These are phyloP conservation scores for Nomada goodeniana DNA, from an alignment of 2,888 invertebrate genomes.

Conservation along the genomic window DNA sequence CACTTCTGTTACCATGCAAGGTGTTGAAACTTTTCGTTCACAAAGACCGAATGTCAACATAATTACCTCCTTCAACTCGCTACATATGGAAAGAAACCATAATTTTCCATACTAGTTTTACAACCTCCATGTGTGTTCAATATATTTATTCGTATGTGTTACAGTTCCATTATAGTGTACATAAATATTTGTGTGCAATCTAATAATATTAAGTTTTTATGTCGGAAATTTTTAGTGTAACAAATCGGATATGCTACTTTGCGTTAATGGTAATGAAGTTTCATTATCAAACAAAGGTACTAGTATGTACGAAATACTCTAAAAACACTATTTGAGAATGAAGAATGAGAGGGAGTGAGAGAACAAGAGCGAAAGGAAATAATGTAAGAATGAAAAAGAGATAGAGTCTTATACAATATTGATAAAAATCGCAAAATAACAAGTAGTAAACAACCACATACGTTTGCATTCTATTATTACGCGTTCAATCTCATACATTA, in stretches of 20 bases:
- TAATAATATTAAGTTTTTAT: slow-evolving; percentile 39
- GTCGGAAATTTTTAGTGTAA: slow-evolving; percentile 15
- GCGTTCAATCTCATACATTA: background rate
- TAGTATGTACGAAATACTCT: slow-evolving; percentile 23
- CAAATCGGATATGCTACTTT: slow-evolving; percentile 30
- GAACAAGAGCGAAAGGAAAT: background rate
- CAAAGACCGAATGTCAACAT: slow-evolving; percentile 86
- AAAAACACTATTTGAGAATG: background rate
- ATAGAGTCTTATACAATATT: slow-evolving; percentile 12
- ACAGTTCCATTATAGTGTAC: slow-evolving; percentile 38
- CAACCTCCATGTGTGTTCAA: slow-evolving; percentile 44
- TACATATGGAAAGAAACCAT: slow-evolving; percentile 45
- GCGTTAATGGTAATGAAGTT: slow-evolving; percentile 15
- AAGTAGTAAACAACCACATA: slow-evolving; percentile 24
- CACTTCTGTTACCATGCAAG: slow-evolving; percentile 87
- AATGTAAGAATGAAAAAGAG: background rate
- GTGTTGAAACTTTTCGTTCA: slow-evolving; percentile 87
- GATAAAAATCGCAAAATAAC: slow-evolving; percentile 18
- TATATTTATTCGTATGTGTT: slow-evolving; percentile 58
- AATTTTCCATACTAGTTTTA: slow-evolving; percentile 33
- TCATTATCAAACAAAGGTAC: slow-evolving; percentile 21
- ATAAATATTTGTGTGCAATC: slow-evolving; percentile 60
- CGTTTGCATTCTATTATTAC: slow-evolving; percentile 14
- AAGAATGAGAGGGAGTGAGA: background rate
- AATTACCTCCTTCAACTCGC: slow-evolving; percentile 79